Percentiles rank a stretch among this genome's conserved stretches.
These are phyloP conservation scores for Chlamydotis undulata DNA, from an alignment of 2,113 vertebrate species.

Conservation along the genomic window DNA sequence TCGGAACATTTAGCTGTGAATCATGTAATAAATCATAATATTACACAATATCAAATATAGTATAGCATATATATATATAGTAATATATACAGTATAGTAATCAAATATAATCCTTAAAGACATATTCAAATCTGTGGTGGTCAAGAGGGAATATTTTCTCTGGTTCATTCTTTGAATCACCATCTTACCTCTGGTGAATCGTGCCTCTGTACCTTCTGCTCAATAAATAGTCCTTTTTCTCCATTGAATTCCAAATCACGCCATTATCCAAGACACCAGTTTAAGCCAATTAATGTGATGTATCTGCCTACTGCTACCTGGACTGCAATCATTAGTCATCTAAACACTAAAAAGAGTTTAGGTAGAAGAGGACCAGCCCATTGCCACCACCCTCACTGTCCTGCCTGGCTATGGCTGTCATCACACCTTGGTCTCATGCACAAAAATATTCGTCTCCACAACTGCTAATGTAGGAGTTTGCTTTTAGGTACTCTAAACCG, in stretches of 20 bases:
- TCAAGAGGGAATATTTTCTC: neutral
- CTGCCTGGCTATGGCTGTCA: neutral
- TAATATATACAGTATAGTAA: neutral
- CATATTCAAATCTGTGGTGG: neutral
- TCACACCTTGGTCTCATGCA: neutral
- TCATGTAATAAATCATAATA: neutral
- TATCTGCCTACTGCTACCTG: neutral
- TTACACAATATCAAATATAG: neutral
- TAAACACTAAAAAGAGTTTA: neutral
- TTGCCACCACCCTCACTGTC: neutral
- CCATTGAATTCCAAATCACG: neutral
- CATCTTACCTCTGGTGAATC: neutral
- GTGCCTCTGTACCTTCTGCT: neutral
- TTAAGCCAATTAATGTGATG: neutral
- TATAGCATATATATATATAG: no score
- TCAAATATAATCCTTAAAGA: neutral
- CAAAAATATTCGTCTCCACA: neutral
- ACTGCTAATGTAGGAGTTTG: neutral
- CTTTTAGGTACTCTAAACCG: neutral
- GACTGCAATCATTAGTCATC: neutral
- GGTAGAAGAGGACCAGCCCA: neutral
- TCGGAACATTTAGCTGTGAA: neutral
- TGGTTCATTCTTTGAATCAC: neutral
- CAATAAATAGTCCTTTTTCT: neutral
- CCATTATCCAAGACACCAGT: neutral